Percentiles rank a stretch among this genome's conserved stretches.
phyloP scores from a whole-genome alignment of 2,888 invertebrate genomes.

The Mythimna vitellina region DNA sequence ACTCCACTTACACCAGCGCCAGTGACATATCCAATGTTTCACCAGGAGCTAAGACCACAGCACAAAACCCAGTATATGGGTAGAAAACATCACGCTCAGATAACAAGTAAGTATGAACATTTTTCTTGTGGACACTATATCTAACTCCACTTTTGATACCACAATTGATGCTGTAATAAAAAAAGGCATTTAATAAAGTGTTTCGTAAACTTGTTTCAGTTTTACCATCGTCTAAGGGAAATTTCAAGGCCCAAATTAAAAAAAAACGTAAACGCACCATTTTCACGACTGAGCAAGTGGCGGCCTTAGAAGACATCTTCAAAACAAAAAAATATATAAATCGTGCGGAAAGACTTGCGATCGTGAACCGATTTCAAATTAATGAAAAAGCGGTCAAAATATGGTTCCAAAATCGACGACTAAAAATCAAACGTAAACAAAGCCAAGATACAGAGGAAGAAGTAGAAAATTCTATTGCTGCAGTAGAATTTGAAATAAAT shows the following conservation, averaged over 20 bases:
- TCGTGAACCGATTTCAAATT: conserved; percentile 91
- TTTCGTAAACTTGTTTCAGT: conserved; percentile 52
- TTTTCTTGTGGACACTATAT: neutral
- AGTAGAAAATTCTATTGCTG: too few relatives aligned
- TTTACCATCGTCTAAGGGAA: conserved; percentile 58
- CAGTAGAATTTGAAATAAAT: conserved; percentile 73
- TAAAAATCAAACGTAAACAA: conserved; percentile 88
- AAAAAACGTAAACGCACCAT: conserved; percentile 93
- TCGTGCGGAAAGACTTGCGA: conserved; percentile 92
- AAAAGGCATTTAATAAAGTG: neutral
- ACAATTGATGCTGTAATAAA: neutral
- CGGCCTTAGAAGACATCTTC: conserved; percentile 93
- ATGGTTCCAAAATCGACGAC: conserved; percentile 95
- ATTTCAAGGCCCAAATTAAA: conserved; percentile 69
- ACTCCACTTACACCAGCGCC: conserved; percentile 28
- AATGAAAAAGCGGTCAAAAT: conserved; percentile 94
- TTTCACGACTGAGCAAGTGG: conserved; percentile 93
- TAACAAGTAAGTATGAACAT: conserved; percentile 61
- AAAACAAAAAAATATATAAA: conserved; percentile 92
- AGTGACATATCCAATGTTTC: conserved; percentile 21
- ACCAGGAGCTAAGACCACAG: conserved; percentile 12
- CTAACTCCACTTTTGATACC: neutral
- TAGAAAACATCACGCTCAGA: neutral
- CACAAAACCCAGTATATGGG: neutral
- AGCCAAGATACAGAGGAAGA: conserved; percentile 77